Percentiles rank a stretch among this genome's conserved stretches.
These are phyloP conservation scores for Sphaeramia orbicularis DNA, from an alignment of 2,797 vertebrate genomes.

Conservation along the genomic window DNA sequence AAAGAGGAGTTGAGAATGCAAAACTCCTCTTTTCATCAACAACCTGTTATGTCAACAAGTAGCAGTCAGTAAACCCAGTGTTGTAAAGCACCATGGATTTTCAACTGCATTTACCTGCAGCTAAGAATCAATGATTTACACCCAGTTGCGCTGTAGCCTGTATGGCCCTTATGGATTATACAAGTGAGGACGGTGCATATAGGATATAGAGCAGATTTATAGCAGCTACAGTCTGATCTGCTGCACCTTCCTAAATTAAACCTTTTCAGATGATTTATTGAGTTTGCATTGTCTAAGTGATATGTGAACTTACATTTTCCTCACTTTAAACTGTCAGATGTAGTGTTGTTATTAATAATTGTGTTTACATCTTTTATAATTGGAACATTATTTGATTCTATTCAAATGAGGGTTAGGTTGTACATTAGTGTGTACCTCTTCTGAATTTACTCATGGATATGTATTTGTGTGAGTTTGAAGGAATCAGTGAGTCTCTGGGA, in stretches of 20 bases:
- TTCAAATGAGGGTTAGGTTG: background rate
- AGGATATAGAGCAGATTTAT: background rate
- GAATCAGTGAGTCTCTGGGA: constrained; percentile 2
- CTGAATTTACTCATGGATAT: constrained; percentile 9
- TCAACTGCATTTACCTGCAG: constrained; percentile 22
- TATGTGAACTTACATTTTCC: background rate
- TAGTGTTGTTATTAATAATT: background rate
- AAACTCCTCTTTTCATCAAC: constrained; percentile 7
- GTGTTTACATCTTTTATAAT: background rate
- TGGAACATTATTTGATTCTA: background rate
- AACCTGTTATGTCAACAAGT: constrained; percentile 47
- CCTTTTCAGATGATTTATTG: background rate
- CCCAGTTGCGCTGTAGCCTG: constrained; percentile 2
- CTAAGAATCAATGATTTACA: background rate
- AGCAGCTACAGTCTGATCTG: background rate
- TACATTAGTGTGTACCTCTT: background rate
- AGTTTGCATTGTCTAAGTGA: background rate
- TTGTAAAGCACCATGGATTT: constrained; percentile 9
- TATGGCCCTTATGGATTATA: background rate
- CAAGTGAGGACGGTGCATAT: background rate
- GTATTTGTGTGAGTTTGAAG: constrained; percentile 20
- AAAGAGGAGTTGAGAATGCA: constrained; percentile 4
- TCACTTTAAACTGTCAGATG: background rate
- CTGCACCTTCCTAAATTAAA: background rate
- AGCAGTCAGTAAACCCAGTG: constrained; percentile 26